Conservation (phyloP, 53 echinoderm and acorn worm genomes). For the Luidia sarsii region DNA sequence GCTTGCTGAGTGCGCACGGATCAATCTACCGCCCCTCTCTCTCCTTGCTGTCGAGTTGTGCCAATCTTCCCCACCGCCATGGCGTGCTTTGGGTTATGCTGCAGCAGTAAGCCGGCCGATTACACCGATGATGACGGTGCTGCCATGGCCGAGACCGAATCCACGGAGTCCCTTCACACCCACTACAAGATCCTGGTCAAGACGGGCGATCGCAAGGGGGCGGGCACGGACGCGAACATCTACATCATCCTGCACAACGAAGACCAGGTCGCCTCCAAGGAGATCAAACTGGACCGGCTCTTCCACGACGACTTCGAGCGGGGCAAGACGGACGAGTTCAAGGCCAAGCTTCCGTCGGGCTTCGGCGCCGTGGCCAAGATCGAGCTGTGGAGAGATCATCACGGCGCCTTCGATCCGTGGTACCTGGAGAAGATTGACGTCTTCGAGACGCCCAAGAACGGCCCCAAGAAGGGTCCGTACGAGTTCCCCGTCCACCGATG, state of each 20-base stretch:
- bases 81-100: neutral
- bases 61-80: too few relatives aligned
- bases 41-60: too few relatives aligned
- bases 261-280: slow-evolving; percentile 17
- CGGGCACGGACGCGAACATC: slow-evolving; percentile 60
- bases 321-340: slow-evolving; percentile 38
- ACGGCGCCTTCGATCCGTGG: slow-evolving; percentile 68
- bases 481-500: slow-evolving; percentile 83
- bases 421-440: slow-evolving; percentile 72
- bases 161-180: neutral
- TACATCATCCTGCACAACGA: slow-evolving; percentile 47
- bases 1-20: too few relatives aligned
- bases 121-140: neutral
- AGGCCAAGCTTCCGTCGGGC: slow-evolving; percentile 20
- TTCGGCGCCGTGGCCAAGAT: slow-evolving; percentile 69
- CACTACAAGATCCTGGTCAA: slow-evolving; percentile 49
- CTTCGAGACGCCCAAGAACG: slow-evolving; percentile 10
- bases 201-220: slow-evolving; percentile 56
- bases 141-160: neutral
- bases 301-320: slow-evolving; percentile 51
- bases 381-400: slow-evolving; percentile 74
- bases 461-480: slow-evolving; percentile 29
- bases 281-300: slow-evolving; percentile 25
- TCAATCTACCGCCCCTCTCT: too few relatives aligned
- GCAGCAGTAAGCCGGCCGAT: neutral